Evolutionary conservation across 1,140 invertebrate species (phyloP).

Genomic region (Ruditapes philippinarum): DNA sequence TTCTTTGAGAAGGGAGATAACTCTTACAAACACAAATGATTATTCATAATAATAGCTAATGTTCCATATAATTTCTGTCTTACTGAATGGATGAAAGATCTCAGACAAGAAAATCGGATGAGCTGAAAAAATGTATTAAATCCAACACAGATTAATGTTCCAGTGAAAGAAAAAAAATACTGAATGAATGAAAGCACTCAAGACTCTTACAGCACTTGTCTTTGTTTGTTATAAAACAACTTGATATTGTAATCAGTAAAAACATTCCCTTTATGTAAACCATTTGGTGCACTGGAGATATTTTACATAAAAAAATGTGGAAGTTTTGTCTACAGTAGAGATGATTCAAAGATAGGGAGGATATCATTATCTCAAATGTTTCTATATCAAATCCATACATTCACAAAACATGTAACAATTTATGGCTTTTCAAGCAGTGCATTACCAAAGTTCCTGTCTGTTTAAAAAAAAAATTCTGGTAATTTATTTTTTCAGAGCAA

Average conservation of each 20-base stretch:
- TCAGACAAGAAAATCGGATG: no score
- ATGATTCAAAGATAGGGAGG: neutral
- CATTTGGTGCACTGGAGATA: neutral
- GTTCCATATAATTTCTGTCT: neutral
- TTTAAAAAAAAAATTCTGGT: no score
- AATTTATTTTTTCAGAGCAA: no score
- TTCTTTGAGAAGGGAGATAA: no score
- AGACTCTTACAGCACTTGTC: neutral
- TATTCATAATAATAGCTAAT: no score
- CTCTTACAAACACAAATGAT: no score
- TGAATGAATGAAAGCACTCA: neutral
- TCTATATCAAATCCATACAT: conserved; percentile 24
- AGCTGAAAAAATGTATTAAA: no score
- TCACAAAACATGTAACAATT: neutral
- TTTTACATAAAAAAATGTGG: conserved; percentile 4
- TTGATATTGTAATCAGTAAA: conserved; percentile 5
- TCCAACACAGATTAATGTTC: no score
- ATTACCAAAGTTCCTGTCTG: neutral
- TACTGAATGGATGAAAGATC: neutral
- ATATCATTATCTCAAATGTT: neutral
- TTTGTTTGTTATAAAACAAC: conserved; percentile 11
- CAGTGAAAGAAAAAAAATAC: no score
- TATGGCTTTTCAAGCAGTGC: neutral
- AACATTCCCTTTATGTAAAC: neutral
- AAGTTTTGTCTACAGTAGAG: neutral